Percentiles rank a stretch among this genome's conserved stretches.
Conservation (phyloP, 2,113 vertebrate genomes). For the Gila orcuttii region DNA sequence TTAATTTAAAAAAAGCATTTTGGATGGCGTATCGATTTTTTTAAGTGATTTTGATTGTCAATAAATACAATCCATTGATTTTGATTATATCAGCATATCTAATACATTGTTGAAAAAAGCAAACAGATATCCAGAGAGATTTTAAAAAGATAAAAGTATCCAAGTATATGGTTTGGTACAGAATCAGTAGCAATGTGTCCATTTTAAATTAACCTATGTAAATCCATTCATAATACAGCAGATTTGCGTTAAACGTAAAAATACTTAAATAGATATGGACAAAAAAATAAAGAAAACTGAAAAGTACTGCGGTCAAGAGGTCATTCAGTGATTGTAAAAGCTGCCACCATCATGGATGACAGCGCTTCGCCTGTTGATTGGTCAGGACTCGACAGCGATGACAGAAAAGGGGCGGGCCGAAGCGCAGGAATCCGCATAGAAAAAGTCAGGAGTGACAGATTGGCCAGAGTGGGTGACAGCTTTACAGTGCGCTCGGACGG, state of each 20-base stretch:
- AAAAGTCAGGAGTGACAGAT: conserved; percentile 64
- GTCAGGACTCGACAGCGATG: conserved; percentile 50
- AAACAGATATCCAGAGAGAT: no score
- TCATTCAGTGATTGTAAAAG: conserved; percentile 31
- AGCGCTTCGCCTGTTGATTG: conserved; percentile 49
- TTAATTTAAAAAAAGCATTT: no score
- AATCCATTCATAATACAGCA: not conserved
- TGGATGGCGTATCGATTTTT: no score
- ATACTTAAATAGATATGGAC: not conserved
- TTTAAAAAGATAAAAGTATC: not conserved
- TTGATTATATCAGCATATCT: no score
- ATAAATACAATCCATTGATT: no score
- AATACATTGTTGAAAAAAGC: no score
- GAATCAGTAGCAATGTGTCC: not conserved
- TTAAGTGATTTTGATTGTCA: no score
- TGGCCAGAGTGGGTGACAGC: conserved; percentile 48
- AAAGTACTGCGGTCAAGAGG: conserved; percentile 42
- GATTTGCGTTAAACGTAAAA: not conserved
- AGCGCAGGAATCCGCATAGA: conserved; percentile 65
- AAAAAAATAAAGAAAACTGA: not conserved
- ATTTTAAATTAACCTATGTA: not conserved
- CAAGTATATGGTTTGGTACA: not conserved
- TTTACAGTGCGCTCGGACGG: conserved; percentile 42
- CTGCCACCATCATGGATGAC: conserved; percentile 46
- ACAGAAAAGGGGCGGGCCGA: conserved; percentile 67